These are phyloP conservation scores for Cheilosia vernalis DNA, from an alignment of 2,888 invertebrate species.

Conservation along the genomic window DNA sequence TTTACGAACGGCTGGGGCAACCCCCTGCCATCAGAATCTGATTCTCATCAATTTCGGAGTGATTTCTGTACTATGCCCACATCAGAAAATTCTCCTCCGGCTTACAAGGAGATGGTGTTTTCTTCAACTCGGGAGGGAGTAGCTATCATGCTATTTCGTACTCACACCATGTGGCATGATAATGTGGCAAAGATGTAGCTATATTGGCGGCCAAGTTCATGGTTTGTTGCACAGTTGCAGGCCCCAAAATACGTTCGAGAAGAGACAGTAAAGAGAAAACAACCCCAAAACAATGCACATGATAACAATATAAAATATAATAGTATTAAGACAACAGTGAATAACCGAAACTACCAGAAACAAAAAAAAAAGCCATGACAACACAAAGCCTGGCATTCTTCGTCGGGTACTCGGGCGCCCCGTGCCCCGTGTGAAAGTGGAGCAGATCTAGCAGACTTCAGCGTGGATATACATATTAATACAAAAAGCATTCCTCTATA, in stretches of 20 bases:
- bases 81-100: slow-evolving; percentile 29
- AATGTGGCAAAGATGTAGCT: slow-evolving; percentile 27
- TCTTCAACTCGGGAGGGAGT: not conserved
- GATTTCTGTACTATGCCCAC: not conserved
- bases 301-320: slow-evolving; percentile 45
- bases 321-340: slow-evolving; percentile 54
- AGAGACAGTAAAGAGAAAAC: not conserved
- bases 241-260: not conserved
- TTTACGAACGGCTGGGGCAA: not conserved
- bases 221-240: slow-evolving; percentile 27
- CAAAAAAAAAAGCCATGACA: slow-evolving; percentile 25
- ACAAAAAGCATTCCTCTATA: slow-evolving; percentile 35
- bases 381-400: slow-evolving; percentile 39
- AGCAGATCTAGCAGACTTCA: not conserved
- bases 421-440: not conserved
- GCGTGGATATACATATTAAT: slow-evolving; percentile 13
- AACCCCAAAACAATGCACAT: slow-evolving; percentile 35
- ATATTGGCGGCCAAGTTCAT: slow-evolving; percentile 25
- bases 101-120: not conserved
- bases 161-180: not conserved
- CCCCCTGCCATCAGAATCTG: slow-evolving; percentile 31
- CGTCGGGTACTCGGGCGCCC: not conserved
- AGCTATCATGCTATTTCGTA: slow-evolving; percentile 14
- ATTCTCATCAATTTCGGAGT: slow-evolving; percentile 54
- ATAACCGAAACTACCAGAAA: slow-evolving; percentile 34